These are phyloP conservation scores for Chrysochloris asiatica DNA, from an alignment of 2,113 vertebrate genomes.

Conservation along the genomic window DNA sequence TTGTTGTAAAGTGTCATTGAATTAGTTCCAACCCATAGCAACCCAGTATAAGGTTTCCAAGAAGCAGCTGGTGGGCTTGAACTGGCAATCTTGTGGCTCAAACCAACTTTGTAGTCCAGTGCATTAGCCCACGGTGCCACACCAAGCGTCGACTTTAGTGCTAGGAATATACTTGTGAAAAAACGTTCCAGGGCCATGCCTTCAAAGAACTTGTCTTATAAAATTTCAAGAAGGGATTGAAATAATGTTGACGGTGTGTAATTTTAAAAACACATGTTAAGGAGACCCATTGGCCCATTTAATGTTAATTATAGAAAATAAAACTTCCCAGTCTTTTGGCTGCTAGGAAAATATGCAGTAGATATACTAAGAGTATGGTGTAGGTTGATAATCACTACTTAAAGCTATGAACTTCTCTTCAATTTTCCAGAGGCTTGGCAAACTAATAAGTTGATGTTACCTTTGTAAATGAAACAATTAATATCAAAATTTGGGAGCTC, in stretches of 20 bases:
- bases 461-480: slow-evolving; percentile 80
- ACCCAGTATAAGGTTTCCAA: no score
- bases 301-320: neutral
- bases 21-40: no score
- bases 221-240: slow-evolving; percentile 22
- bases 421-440: slow-evolving; percentile 64
- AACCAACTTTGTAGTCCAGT: no score
- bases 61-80: no score
- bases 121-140: no score
- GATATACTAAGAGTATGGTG: neutral
- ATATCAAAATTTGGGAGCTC: slow-evolving; percentile 74
- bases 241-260: neutral
- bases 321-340: neutral
- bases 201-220: slow-evolving; percentile 7
- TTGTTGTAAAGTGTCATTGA: no score
- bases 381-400: slow-evolving; percentile 29
- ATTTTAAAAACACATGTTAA: slow-evolving; percentile 42
- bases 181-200: neutral
- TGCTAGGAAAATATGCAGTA: neutral
- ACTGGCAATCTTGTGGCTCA: no score
- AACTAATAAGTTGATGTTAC: slow-evolving; percentile 70
- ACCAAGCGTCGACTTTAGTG: neutral
- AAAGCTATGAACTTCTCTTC: slow-evolving; percentile 36
- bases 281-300: neutral
- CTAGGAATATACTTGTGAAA: neutral